Percentiles rank a stretch among this genome's conserved stretches.
Evolutionary conservation across 2,113 vertebrate species (phyloP).

Genomic region (Serranochromis macrocephalus): DNA sequence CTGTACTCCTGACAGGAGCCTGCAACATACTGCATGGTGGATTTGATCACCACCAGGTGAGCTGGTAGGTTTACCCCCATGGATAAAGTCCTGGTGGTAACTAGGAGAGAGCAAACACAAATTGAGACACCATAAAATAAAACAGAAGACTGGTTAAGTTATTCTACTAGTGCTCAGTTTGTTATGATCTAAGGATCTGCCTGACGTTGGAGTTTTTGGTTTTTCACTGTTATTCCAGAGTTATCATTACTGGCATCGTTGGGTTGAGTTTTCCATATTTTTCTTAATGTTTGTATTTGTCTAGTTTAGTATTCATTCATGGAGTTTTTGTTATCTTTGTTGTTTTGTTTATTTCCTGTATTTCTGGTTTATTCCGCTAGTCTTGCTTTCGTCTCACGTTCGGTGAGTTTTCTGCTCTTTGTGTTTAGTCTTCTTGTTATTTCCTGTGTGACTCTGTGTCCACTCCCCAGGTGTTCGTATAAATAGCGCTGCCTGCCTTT

Average conservation of each 20-base stretch:
- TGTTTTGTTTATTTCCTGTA: neutral
- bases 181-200: neutral
- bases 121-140: neutral
- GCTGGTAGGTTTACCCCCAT: slow-evolving; percentile 98
- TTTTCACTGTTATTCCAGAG: neutral
- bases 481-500: neutral
- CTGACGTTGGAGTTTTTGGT: neutral
- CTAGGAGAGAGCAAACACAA: slow-evolving; percentile 56
- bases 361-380: accelerated
- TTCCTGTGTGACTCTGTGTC: neutral
- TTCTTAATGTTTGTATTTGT: neutral
- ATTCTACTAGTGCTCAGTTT: neutral
- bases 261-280: neutral
- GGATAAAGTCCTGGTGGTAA: slow-evolving; percentile 95
- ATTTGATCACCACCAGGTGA: slow-evolving; percentile 95
- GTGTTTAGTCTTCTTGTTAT: neutral
- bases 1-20: slow-evolving; percentile 94
- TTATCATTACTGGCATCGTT: accelerated
- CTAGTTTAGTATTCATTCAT: neutral
- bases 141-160: neutral
- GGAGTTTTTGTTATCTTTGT: neutral
- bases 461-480: neutral
- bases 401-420: neutral
- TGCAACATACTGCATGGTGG: slow-evolving; percentile 88
- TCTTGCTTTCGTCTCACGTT: neutral